Base-by-base conservation (phyloP, 2,888 invertebrate genomes). In the Xestia ashworthii region DNA sequence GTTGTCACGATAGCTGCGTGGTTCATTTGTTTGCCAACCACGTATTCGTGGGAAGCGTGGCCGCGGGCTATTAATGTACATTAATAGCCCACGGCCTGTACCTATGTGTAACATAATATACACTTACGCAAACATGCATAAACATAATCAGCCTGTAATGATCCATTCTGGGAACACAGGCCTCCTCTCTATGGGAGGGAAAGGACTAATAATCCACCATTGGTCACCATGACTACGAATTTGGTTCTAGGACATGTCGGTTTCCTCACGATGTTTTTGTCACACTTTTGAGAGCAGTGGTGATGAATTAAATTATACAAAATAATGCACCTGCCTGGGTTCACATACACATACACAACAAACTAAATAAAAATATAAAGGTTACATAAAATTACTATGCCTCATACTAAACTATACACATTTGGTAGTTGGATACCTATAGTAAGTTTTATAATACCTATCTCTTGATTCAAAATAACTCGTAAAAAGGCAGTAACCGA, bases 401-500 rank as follows among this genome's bases (percentile, higher is more conserved):
- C 55, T 55, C 19, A 25, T n/a, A 32, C 16, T 32, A n/a, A 60
- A 46, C 16, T 25, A 5, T 22, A 71, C 44, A 80, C 1, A n/a
- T 44, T 25, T 5, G n/a, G 0, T 53, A 55, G 32, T 44, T 25
- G 9, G n/a, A 4, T 53, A 55, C 44, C 16, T 19, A 16, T n/a
- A 32, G 16, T 60, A 46, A 38, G 6, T 76, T 66, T 32, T 53
- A n/a, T 38, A 62, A 46, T 46, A 25, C n/a, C n/a, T 62, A 25
- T 76, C 9, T 22, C n/a, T n/a, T 41, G 55, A 76, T 76, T 50
- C 58, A 22, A 50, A 44, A 55, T 60, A 50, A 60, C 77, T 78
- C 79, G 25, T 83, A 75, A 85, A 85, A 83, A 55, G 22, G 46
- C 65, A 58, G n/a, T 76, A 71, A 70, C 41, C 50, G n/a, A 64